phyloP scores from a whole-genome alignment of 2,888 invertebrate species.

The Desoria tigrina region DNA sequence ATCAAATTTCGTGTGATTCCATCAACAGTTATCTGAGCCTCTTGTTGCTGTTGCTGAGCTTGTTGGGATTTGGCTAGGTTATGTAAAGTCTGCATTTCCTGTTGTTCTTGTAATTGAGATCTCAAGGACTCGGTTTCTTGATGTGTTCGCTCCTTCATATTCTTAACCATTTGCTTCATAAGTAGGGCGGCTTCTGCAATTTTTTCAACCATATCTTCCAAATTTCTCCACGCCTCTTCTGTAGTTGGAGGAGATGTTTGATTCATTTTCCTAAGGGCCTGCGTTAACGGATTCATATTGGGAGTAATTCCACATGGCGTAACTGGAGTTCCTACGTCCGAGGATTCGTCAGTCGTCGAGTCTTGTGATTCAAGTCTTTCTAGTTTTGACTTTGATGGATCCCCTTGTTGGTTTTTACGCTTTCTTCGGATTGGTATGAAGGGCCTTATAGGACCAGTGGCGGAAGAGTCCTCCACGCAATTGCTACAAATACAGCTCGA shows the following conservation, averaged over 20 bases:
- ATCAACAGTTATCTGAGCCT: slow-evolving; percentile 49
- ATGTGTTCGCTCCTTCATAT: slow-evolving; percentile 50
- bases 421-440: slow-evolving; percentile 88
- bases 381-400: slow-evolving; percentile 57
- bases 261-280: slow-evolving; percentile 51
- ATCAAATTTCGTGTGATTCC: slow-evolving; percentile 45
- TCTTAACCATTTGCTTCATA: slow-evolving; percentile 51
- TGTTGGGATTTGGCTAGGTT: slow-evolving; percentile 41
- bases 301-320: slow-evolving; percentile 44
- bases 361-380: slow-evolving; percentile 53
- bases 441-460: slow-evolving; percentile 84
- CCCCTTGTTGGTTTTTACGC: slow-evolving; percentile 60
- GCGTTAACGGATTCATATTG: slow-evolving; percentile 48
- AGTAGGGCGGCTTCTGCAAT: slow-evolving; percentile 50
- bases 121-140: slow-evolving; percentile 50
- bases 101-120: slow-evolving; percentile 51
- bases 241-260: slow-evolving; percentile 46
- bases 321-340: slow-evolving; percentile 49
- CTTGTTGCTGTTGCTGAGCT: slow-evolving; percentile 41
- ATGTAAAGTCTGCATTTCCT: slow-evolving; percentile 46
- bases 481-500: slow-evolving; percentile 94
- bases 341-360: slow-evolving; percentile 54
- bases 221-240: slow-evolving; percentile 52
- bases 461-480: slow-evolving; percentile 87
- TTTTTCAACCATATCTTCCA: slow-evolving; percentile 53